A percentile compares a stretch with the other conserved stretches of the same genome.
Evolutionary conservation across 2,888 invertebrate species (phyloP).

Genomic region (Zelleria hepariella): DNA sequence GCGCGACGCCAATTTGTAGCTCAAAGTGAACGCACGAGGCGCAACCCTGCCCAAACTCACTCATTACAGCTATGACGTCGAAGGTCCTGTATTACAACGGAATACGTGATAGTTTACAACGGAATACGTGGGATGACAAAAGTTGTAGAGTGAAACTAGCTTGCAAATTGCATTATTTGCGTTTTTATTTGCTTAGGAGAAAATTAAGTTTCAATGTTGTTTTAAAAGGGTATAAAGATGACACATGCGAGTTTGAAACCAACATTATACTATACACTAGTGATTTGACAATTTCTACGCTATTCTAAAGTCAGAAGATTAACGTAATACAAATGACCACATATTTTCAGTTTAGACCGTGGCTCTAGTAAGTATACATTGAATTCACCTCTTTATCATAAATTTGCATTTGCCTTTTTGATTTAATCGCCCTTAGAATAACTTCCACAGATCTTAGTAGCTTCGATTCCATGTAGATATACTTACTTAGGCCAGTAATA

Average conservation of each 20-base stretch:
- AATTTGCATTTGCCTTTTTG: too few relatives aligned
- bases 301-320: too few relatives aligned
- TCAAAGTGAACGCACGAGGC: conserved; percentile 27
- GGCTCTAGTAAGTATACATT: too few relatives aligned
- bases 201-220: neutral
- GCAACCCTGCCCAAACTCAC: neutral
- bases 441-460: too few relatives aligned
- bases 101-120: neutral
- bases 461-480: too few relatives aligned
- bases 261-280: too few relatives aligned
- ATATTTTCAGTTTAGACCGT: too few relatives aligned
- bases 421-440: too few relatives aligned
- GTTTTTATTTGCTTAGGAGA: conserved; percentile 1
- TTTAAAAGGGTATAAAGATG: neutral
- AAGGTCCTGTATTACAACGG: neutral
- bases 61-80: neutral
- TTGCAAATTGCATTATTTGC: conserved; percentile 50
- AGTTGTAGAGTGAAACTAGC: conserved; percentile 12
- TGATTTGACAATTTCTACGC: too few relatives aligned
- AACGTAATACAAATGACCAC: too few relatives aligned
- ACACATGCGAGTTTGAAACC: neutral
- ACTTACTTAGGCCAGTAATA: too few relatives aligned
- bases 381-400: too few relatives aligned
- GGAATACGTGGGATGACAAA: neutral
- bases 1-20: conserved; percentile 64